These are phyloP conservation scores for Erethizon dorsatum DNA, from an alignment of 2,797 vertebrate species.

Conservation along the genomic window DNA sequence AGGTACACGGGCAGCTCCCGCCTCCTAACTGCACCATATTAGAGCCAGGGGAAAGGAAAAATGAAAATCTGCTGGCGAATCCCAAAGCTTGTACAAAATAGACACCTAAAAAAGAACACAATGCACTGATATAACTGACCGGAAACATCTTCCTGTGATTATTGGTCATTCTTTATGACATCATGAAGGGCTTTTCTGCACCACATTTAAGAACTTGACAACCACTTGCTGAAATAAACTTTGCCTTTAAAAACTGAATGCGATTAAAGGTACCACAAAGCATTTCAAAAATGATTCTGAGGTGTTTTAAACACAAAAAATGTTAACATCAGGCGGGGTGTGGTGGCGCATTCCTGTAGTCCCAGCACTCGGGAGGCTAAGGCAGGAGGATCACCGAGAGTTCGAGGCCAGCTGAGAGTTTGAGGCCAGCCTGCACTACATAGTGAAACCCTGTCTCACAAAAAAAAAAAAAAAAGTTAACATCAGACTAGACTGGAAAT, in stretches of 20 bases:
- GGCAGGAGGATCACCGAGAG: background rate
- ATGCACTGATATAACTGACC: background rate
- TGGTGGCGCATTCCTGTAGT: background rate
- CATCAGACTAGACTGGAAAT: background rate
- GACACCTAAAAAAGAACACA: background rate
- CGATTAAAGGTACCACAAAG: background rate
- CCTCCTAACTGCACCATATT: background rate
- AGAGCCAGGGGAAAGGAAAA: background rate
- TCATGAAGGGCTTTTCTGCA: background rate
- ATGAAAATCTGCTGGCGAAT: background rate
- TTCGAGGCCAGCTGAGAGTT: background rate
- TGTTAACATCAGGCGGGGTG: background rate
- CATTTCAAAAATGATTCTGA: constrained; percentile 39
- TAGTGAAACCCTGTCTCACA: background rate
- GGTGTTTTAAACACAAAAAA: constrained; percentile 61
- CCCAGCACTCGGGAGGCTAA: background rate
- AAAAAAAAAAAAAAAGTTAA: background rate
- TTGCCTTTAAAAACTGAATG: constrained; percentile 30
- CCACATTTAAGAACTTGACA: constrained; percentile 47
- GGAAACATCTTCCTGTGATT: background rate
- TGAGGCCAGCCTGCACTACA: background rate
- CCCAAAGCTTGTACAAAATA: background rate
- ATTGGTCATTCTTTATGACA: background rate
- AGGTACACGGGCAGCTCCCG: background rate
- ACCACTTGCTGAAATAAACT: constrained; percentile 61